Percentiles rank a stretch among this genome's conserved stretches.
phyloP scores from a whole-genome alignment of 2,888 invertebrate species.

The Cerastis leucographa region DNA sequence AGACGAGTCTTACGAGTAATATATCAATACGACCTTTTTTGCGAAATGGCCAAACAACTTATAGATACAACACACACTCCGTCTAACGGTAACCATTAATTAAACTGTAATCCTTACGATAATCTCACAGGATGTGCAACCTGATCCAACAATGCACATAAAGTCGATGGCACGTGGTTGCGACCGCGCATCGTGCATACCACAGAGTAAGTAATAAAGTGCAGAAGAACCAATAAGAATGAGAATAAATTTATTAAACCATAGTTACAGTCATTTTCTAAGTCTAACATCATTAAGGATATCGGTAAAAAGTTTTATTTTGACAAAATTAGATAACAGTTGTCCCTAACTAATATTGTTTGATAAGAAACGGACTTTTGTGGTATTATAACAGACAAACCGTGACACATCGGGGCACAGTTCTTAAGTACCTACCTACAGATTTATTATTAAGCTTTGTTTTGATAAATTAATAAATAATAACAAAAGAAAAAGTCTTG shows the following conservation, averaged over 20 bases:
- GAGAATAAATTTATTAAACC: too few species aligned
- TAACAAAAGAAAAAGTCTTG: neutral
- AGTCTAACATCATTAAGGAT: too few species aligned
- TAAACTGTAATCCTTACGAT: constrained; percentile 36
- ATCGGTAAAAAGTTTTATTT: too few species aligned
- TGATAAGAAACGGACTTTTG: neutral
- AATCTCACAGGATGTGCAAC: constrained; percentile 46
- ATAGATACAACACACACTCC: neutral
- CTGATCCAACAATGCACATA: constrained; percentile 53
- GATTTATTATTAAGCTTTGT: too few species aligned
- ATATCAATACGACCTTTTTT: neutral
- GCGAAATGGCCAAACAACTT: neutral
- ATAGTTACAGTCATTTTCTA: too few species aligned
- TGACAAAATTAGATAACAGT: too few species aligned
- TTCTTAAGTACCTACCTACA: too few species aligned
- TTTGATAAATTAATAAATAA: too few species aligned
- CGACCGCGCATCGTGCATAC: constrained; percentile 49
- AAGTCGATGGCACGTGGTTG: constrained; percentile 64
- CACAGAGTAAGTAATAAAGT: neutral
- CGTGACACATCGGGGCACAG: too few species aligned
- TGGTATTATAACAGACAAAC: too few species aligned
- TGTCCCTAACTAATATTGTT: neutral
- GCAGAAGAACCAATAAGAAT: constrained; percentile 39
- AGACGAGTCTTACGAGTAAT: neutral
- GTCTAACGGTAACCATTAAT: constrained; percentile 22